phyloP scores from a whole-genome alignment of 2,797 vertebrate species.

The Rhyacichthys aspro region DNA sequence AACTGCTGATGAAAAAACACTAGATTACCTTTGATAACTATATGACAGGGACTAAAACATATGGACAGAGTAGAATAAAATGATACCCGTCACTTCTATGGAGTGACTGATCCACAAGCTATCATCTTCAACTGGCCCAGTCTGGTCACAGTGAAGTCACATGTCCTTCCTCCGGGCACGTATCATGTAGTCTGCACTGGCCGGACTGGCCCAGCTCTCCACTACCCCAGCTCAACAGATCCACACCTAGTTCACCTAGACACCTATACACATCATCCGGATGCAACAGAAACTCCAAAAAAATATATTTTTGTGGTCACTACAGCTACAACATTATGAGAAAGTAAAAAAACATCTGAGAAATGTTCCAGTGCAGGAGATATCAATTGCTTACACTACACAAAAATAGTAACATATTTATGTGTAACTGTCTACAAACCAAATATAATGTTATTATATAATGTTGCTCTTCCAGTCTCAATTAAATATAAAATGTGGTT shows the following conservation, averaged over 20 bases:
- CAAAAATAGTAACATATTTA: too few relatives aligned
- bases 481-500: slow-evolving; percentile 57
- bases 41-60: too few relatives aligned
- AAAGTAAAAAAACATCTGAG: too few relatives aligned
- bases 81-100: slow-evolving; percentile 65
- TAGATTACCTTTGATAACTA: too few relatives aligned
- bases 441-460: too few relatives aligned
- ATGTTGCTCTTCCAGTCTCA: slow-evolving; percentile 14
- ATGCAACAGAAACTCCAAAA: neutral
- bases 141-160: slow-evolving; percentile 36
- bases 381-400: too few relatives aligned
- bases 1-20: too few relatives aligned
- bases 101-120: slow-evolving; percentile 64
- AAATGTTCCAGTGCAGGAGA: too few relatives aligned
- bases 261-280: slow-evolving; percentile 7
- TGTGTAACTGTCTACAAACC: too few relatives aligned
- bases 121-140: slow-evolving; percentile 57
- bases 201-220: slow-evolving; percentile 62
- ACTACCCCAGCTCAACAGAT: slow-evolving; percentile 64
- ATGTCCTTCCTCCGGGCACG: slow-evolving; percentile 34
- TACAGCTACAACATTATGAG: neutral
- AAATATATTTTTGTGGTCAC: too few relatives aligned
- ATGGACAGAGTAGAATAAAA: too few relatives aligned
- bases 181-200: slow-evolving; percentile 19
- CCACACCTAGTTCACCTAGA: slow-evolving; percentile 17